Conservation (phyloP, 2,113 vertebrate genomes). For the Oryzias javanicus region DNA sequence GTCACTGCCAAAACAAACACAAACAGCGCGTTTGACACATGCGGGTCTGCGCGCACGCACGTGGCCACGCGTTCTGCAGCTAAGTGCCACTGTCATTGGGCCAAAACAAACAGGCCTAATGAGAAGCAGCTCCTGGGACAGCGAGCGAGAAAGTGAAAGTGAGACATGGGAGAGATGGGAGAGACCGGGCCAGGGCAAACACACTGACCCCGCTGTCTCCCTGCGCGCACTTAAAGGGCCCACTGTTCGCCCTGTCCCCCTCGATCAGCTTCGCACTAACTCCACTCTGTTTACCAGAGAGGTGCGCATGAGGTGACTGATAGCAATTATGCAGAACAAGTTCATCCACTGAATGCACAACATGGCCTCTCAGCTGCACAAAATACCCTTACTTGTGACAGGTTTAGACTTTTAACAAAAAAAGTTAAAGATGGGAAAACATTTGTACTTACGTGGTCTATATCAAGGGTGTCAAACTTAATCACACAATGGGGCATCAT, state of each 20-base stretch:
- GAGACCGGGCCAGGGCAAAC: constrained; percentile 63
- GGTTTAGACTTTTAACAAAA: not conserved
- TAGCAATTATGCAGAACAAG: constrained; percentile 35
- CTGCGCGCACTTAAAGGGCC: constrained; percentile 66
- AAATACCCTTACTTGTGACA: not conserved
- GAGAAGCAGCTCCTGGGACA: constrained; percentile 78
- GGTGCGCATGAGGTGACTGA: constrained; percentile 33
- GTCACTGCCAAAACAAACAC: constrained; percentile 77
- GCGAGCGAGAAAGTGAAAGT: constrained; percentile 33
- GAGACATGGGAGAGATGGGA: constrained; percentile 32
- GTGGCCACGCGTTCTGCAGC: constrained; percentile 52
- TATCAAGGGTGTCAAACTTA: too few species aligned
- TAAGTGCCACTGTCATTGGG: constrained; percentile 72
- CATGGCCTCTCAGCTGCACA: not conserved
- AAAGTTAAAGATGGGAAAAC: not conserved
- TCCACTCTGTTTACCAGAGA: constrained; percentile 21
- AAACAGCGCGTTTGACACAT: constrained; percentile 25
- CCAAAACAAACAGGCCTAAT: constrained; percentile 82
- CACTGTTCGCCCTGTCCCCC: constrained; percentile 64
- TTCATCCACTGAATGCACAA: not conserved
- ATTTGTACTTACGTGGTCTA: not conserved
- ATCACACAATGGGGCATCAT: too few species aligned
- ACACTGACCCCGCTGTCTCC: constrained; percentile 76
- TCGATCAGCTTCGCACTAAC: constrained; percentile 25
- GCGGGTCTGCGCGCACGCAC: constrained; percentile 9